These are phyloP conservation scores for Rhinoderma darwinii DNA, from an alignment of 2,113 vertebrate genomes.

Conservation along the genomic window DNA sequence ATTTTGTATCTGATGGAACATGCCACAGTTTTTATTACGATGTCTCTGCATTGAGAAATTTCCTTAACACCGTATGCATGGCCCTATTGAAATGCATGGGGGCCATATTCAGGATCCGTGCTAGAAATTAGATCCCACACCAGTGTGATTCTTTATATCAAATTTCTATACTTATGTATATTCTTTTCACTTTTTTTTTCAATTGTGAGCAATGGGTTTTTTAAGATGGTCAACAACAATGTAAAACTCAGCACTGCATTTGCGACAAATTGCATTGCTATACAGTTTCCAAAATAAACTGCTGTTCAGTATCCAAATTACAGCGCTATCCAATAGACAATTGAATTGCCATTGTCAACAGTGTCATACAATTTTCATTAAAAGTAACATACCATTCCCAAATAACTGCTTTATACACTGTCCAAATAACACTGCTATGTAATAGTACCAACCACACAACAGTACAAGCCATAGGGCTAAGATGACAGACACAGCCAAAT, in stretches of 20 bases:
- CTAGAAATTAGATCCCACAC: neutral
- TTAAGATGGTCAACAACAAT: neutral
- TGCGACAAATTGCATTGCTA: neutral
- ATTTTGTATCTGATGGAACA: neutral
- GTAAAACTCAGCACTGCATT: neutral
- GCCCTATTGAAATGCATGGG: neutral
- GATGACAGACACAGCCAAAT: too few relatives aligned
- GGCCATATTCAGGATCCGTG: neutral
- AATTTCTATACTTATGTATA: neutral
- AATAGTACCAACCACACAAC: too few relatives aligned
- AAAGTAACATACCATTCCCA: too few relatives aligned
- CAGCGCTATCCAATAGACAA: neutral
- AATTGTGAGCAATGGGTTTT: neutral
- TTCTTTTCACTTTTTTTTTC: neutral
- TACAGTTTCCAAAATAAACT: neutral
- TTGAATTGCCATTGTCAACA: neutral
- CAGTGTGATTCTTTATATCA: too few relatives aligned
- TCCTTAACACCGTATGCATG: neutral
- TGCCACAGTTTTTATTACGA: neutral
- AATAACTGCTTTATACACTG: too few relatives aligned
- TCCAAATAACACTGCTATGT: too few relatives aligned
- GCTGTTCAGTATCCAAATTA: neutral
- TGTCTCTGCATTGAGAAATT: neutral
- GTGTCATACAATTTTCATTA: neutral
- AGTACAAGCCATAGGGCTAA: too few relatives aligned